These are phyloP conservation scores for Temnothorax nylanderi DNA, from an alignment of 1,140 invertebrate genomes.

Conservation along the genomic window DNA sequence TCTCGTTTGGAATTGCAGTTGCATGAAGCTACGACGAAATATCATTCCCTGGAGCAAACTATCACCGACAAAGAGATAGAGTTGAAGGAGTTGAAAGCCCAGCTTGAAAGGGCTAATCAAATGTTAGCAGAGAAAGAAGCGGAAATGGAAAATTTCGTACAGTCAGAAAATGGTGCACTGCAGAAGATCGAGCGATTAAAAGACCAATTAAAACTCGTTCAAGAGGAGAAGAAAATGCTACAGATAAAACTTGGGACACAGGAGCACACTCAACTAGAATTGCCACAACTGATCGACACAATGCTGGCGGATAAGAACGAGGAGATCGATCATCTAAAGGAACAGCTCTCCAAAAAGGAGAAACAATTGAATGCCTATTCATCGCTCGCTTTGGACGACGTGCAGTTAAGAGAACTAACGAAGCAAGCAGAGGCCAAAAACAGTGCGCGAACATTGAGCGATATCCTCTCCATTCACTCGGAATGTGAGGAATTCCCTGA, in stretches of 20 bases:
- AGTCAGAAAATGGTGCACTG: slow-evolving; percentile 85
- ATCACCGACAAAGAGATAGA: slow-evolving; percentile 81
- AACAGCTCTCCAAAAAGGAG: slow-evolving; percentile 85
- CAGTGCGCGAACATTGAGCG: slow-evolving; percentile 89
- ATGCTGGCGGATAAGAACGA: slow-evolving; percentile 89
- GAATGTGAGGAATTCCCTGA: slow-evolving; percentile 88
- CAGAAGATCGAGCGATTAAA: slow-evolving; percentile 84
- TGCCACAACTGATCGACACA: slow-evolving; percentile 88
- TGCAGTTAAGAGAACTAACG: slow-evolving; percentile 80
- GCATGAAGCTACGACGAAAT: slow-evolving; percentile 86
- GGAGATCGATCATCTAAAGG: slow-evolving; percentile 88
- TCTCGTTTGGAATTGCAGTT: slow-evolving; percentile 89
- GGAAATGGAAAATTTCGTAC: slow-evolving; percentile 84
- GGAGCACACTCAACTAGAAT: slow-evolving; percentile 78
- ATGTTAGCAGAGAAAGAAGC: slow-evolving; percentile 85
- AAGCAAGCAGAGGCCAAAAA: slow-evolving; percentile 85
- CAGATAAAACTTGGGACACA: slow-evolving; percentile 79
- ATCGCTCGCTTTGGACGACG: slow-evolving; percentile 86
- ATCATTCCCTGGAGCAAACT: slow-evolving; percentile 78
- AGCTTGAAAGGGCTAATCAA: slow-evolving; percentile 84
- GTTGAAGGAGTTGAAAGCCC: slow-evolving; percentile 80
- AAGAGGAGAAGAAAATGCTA: slow-evolving; percentile 86
- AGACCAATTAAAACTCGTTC: slow-evolving; percentile 85
- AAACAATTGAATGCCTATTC: slow-evolving; percentile 84
- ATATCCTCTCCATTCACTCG: slow-evolving; percentile 89